A percentile compares a stretch with the other conserved stretches of the same genome.
Conservation (phyloP, 2,113 vertebrate genomes). For the Chaetorhynchus papuensis region DNA sequence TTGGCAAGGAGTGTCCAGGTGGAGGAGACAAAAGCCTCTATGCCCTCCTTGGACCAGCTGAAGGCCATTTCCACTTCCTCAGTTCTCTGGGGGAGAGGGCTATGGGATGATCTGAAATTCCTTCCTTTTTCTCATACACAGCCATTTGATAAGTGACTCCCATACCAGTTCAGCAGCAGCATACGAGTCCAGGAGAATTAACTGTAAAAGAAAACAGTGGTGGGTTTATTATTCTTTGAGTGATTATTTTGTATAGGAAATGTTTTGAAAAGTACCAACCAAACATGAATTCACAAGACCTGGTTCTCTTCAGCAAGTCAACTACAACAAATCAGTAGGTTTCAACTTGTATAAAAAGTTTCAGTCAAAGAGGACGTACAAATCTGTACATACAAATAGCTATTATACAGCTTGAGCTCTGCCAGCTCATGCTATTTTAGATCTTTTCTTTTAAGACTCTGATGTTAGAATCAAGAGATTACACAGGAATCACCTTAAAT, state of each 20-base stretch:
- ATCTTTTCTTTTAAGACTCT: not conserved
- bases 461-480: not conserved
- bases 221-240: not conserved
- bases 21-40: not conserved
- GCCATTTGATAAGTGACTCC: not conserved
- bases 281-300: not conserved
- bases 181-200: not conserved
- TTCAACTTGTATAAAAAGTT: not conserved
- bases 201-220: not conserved
- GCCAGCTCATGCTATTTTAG: not conserved
- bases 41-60: not conserved
- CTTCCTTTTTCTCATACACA: not conserved
- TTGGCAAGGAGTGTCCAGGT: not conserved
- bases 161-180: not conserved
- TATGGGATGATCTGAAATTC: not conserved
- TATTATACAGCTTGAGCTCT: not conserved
- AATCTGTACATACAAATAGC: not conserved
- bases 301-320: constrained; percentile 6
- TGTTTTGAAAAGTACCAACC: not conserved
- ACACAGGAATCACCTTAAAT: not conserved
- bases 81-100: not conserved
- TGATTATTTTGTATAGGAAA: not conserved
- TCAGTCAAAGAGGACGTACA: not conserved
- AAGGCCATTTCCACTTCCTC: not conserved
- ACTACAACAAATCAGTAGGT: not conserved